These are phyloP conservation scores for Lagopus muta DNA, from an alignment of 2,113 vertebrate genomes.

Conservation along the genomic window DNA sequence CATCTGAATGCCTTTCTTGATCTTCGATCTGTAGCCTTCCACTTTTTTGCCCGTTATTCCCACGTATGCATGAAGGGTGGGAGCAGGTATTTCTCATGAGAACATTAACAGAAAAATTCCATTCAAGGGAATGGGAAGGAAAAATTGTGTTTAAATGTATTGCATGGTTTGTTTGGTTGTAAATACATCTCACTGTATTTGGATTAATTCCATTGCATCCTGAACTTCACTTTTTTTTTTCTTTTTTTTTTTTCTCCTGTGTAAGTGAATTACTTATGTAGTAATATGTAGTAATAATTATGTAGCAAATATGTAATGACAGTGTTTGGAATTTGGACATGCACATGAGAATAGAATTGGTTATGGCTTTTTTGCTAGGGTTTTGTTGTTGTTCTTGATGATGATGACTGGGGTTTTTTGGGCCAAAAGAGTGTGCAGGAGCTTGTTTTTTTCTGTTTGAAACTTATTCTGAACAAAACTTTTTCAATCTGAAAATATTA, in stretches of 20 bases:
- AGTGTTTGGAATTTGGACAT: not conserved
- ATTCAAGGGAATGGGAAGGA: not conserved
- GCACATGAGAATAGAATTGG: not conserved
- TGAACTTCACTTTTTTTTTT: not conserved
- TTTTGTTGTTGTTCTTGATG: not conserved
- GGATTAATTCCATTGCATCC: not conserved
- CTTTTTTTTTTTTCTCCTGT: not conserved
- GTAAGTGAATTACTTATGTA: not conserved
- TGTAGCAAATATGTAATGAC: not conserved
- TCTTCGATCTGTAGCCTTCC: not conserved
- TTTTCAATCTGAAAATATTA: not conserved
- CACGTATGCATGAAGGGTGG: not conserved
- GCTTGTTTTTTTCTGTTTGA: not conserved
- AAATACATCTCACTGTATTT: not conserved
- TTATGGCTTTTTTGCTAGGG: not conserved
- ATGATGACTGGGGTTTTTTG: not conserved
- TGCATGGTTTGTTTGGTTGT: not conserved
- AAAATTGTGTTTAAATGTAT: not conserved
- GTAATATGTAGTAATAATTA: not conserved
- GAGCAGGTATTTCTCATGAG: not conserved
- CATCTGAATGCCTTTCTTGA: not conserved
- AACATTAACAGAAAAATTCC: rapidly evolving
- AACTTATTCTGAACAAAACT: not conserved
- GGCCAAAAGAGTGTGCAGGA: not conserved
- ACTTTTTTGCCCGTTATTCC: not conserved